phyloP scores from a whole-genome alignment of 2,888 invertebrate genomes.

The Polyploca ridens region DNA sequence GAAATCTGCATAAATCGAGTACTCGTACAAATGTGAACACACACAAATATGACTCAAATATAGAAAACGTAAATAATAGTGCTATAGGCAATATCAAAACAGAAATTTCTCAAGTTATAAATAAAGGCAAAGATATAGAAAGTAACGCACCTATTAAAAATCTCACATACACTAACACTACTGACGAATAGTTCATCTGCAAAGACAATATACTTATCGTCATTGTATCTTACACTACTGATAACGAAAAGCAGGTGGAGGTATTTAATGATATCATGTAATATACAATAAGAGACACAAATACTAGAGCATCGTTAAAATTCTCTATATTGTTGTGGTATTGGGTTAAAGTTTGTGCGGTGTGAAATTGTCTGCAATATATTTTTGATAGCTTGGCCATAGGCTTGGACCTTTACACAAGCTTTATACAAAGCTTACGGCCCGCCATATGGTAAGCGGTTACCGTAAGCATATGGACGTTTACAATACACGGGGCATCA shows the following conservation, averaged over 20 bases:
- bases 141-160: not conserved
- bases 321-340: not conserved
- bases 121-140: not conserved
- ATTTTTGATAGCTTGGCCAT: not conserved
- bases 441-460: too few relatives aligned
- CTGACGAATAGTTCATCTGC: not conserved
- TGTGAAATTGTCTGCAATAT: not conserved
- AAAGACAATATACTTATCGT: slow-evolving; percentile 7
- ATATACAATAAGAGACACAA: not conserved
- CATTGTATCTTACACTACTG: slow-evolving; percentile 6
- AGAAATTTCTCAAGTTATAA: not conserved
- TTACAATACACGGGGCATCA: too few relatives aligned
- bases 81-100: not conserved
- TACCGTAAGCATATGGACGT: too few relatives aligned
- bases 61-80: not conserved
- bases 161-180: not conserved
- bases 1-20: too few relatives aligned
- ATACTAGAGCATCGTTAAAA: not conserved
- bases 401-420: too few relatives aligned
- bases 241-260: not conserved
- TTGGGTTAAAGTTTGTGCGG: not conserved
- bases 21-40: too few relatives aligned
- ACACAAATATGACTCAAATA: not conserved
- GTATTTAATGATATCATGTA: not conserved
- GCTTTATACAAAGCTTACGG: too few relatives aligned